Conservation (phyloP, 2,113 vertebrate genomes). For the Pelobates fuscus region DNA sequence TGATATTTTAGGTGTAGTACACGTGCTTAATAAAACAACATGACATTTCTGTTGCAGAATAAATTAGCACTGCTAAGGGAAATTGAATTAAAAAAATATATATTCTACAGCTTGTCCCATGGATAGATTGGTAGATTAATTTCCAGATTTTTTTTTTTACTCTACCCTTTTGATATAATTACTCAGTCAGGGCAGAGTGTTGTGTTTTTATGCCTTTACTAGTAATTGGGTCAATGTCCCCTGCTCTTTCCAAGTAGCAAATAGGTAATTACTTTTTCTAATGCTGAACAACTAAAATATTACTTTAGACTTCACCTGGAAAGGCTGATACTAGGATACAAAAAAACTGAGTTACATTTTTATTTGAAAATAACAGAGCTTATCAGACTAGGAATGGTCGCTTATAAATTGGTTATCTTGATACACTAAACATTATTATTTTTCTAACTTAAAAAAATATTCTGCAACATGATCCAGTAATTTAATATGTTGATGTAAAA, state of each 20-base stretch:
- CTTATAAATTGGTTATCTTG: too few species aligned
- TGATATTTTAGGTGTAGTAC: not conserved
- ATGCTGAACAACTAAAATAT: not conserved
- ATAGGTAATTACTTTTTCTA: constrained; percentile 19
- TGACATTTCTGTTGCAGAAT: constrained; percentile 1
- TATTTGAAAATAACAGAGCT: too few species aligned
- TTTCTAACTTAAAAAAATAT: too few species aligned
- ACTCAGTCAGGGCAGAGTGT: constrained; percentile 20
- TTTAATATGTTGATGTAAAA: too few species aligned
- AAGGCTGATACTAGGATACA: too few species aligned
- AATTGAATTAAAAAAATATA: not conserved
- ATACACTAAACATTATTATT: too few species aligned
- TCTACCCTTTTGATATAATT: constrained; percentile 14
- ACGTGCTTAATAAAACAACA: constrained; percentile 9
- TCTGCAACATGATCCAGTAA: too few species aligned
- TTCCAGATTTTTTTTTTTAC: not conserved
- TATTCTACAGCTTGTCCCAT: not conserved
- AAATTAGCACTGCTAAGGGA: not conserved
- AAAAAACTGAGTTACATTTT: too few species aligned
- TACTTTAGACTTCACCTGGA: too few species aligned
- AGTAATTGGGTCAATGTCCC: constrained; percentile 39
- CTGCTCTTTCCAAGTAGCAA: constrained; percentile 1
- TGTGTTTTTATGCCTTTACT: constrained; percentile 23
- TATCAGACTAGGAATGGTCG: too few species aligned
- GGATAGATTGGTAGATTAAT: constrained; percentile 12